Evolutionary conservation across 2,888 invertebrate genomes (phyloP), one percentile per base, ranked within the genome.

Genomic region (Drosophila rubida): DNA sequence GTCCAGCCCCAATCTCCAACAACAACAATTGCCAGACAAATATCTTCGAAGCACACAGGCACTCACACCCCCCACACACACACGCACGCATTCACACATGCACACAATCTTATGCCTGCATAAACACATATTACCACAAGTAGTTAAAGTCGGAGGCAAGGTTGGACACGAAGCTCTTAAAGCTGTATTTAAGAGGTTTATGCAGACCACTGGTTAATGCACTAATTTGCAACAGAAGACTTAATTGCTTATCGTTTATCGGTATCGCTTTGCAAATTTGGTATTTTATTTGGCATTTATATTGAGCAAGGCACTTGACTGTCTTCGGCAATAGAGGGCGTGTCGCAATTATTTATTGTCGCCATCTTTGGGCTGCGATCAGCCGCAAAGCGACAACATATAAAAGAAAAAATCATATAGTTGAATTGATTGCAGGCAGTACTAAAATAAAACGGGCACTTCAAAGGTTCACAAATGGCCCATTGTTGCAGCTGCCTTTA

Each of bases 1-100:
- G 19, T 22, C 16, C 27, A 14, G 23, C 11, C 37, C 2, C 9
- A 46, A 6, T 35, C 32, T n/a, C 23, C 8, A 9, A 37, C 7
- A 37, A 14, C 42, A 44, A 35, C 37, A 51, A 27, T 50, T 37
- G 23, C 19, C 19, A 30, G 39, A 54, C 55, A 63, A 55, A 62
- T 54, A 32, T 55, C 42, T 41, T 46, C 35, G 16, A 53, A 9
- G n/a, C 22, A 13, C 39, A 27, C 11, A 5, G 22, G 44, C 8
- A 9, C 14, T 3, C 19, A 19, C 16, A 11, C 13, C 14, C 32
- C n/a, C n/a, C n/a, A 11, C 9, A 19, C 16, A 11, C 13, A 22
- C 32, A 16, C 8, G 14, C 11, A 30, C 23, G 35, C 19, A 22
- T 13, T 14, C 7, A 11, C 22, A 51, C 25, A 32, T 32, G 32